Evolutionary conservation across 2,797 vertebrate species (phyloP).

Genomic region (Arctocebus calabarensis): DNA sequence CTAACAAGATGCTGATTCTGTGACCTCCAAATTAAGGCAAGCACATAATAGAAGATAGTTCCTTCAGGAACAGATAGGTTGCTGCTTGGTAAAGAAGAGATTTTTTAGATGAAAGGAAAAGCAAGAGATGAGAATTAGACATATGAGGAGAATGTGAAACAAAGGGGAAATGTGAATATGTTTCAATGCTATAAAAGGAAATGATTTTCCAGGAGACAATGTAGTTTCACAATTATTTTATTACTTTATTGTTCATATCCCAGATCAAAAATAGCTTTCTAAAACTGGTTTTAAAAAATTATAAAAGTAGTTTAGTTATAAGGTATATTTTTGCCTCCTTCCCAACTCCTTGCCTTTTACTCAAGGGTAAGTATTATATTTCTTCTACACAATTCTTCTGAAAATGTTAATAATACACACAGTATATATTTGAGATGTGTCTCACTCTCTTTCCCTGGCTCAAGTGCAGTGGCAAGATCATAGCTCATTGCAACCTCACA

Average conservation of each 20-base stretch:
- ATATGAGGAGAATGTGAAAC: not conserved
- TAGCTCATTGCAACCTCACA: not conserved
- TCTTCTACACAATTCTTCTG: not conserved
- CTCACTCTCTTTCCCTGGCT: not conserved
- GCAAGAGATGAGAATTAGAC: not conserved
- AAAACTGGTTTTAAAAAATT: not conserved
- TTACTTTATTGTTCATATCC: not conserved
- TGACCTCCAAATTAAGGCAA: not conserved
- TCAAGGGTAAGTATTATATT: not conserved
- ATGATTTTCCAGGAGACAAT: not conserved
- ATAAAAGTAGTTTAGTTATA: not conserved
- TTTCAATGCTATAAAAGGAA: not conserved
- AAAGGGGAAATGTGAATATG: not conserved
- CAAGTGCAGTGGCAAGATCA: not conserved
- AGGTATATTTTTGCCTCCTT: not conserved
- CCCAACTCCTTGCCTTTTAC: not conserved
- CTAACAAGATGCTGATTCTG: not conserved
- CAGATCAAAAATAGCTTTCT: not conserved
- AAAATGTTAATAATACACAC: not conserved
- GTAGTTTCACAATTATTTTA: not conserved
- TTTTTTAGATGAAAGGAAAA: constrained; percentile 12
- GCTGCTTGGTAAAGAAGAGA: not conserved
- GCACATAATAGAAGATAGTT: not conserved
- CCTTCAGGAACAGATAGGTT: not conserved
- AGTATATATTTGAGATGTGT: not conserved